phyloP scores from a whole-genome alignment of 1,140 invertebrate species.

The Teleopsis dalmanni region DNA sequence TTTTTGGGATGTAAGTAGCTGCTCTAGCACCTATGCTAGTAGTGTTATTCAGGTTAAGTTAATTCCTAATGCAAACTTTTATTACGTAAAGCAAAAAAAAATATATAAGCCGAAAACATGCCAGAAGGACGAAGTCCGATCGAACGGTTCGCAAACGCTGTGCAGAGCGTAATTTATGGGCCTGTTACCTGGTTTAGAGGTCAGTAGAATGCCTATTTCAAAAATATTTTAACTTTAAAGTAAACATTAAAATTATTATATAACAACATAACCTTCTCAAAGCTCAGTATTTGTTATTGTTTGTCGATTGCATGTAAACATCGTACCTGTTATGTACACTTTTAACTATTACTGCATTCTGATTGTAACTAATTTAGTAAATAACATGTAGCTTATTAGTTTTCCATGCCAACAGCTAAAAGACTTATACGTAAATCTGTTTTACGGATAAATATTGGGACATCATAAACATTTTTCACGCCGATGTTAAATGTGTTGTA shows the following conservation, averaged over 20 bases:
- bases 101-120: too few species aligned
- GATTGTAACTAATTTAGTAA: neutral
- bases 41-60: too few species aligned
- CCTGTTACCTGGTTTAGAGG: constrained; percentile 61
- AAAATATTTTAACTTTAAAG: neutral
- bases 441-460: too few species aligned
- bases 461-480: too few species aligned
- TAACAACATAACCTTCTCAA: constrained; percentile 42
- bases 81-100: too few species aligned
- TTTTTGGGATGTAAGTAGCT: too few species aligned
- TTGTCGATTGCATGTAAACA: constrained; percentile 11
- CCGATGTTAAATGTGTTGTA: too few species aligned
- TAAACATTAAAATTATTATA: constrained; percentile 20
- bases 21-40: too few species aligned
- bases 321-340: constrained; percentile 20
- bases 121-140: constrained; percentile 44
- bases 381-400: neutral
- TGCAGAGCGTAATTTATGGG: constrained; percentile 49
- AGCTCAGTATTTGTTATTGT: too few species aligned
- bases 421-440: too few species aligned
- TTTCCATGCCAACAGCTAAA: too few species aligned
- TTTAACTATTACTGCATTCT: constrained; percentile 2
- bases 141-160: constrained; percentile 46
- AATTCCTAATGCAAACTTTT: too few species aligned
- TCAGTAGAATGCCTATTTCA: constrained; percentile 24